phyloP scores from a whole-genome alignment of 2,888 invertebrate genomes.

The Diplolepis rosae region DNA sequence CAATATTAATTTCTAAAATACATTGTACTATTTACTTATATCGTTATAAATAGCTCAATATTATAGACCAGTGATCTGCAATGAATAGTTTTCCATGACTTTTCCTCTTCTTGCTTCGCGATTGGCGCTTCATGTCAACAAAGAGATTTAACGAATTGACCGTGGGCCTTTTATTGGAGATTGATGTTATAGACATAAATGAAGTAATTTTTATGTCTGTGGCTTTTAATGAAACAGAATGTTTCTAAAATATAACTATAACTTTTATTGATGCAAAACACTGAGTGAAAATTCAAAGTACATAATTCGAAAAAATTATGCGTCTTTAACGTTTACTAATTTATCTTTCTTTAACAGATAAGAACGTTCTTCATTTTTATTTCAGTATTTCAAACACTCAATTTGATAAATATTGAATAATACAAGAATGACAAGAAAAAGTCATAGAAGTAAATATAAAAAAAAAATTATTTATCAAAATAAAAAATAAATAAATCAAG shows the following conservation, averaged over 20 bases:
- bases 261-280: constrained; percentile 47
- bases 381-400: background rate
- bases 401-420: background rate
- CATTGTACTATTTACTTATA: background rate
- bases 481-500: too few species aligned
- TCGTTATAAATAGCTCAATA: background rate
- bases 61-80: too few species aligned
- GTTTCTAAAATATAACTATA: background rate
- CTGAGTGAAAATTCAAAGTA: constrained; percentile 48
- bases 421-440: too few species aligned
- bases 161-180: too few species aligned
- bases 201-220: background rate
- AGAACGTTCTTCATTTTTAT: background rate
- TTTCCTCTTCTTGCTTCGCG: too few species aligned
- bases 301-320: constrained; percentile 5
- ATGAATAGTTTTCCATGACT: too few species aligned
- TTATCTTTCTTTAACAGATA: constrained; percentile 1
- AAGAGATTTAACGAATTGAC: too few species aligned
- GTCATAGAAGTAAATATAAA: too few species aligned
- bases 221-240: background rate
- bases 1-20: background rate
- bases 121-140: too few species aligned
- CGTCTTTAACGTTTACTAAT: constrained; percentile 1
- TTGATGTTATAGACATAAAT: too few species aligned
- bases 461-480: too few species aligned